Evolutionary conservation across 2,113 vertebrate genomes (phyloP), one percentile per base, ranked within the genome.

Genomic region (Toxotes chatareus): DNA sequence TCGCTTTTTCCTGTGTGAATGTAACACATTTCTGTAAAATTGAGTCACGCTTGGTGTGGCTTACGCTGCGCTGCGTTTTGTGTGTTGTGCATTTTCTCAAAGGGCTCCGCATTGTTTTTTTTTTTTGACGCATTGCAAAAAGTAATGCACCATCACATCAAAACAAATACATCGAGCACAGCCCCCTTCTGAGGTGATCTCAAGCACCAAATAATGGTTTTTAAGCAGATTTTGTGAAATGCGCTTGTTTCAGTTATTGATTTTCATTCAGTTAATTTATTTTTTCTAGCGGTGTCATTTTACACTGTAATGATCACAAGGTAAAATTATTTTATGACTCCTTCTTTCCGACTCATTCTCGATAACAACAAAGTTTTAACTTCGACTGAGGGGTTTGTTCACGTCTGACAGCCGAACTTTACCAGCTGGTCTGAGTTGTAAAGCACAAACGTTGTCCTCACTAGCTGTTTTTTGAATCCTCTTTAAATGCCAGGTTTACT

Each of bases 401-500:
- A 27, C n/a, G 8, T 63, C n/a, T n/a, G 4, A 71, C 5, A 72
- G 56, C 23, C 19, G 36, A 73, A 55, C 56, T 59, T 70, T 46
- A 44, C 40, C 10, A 17, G 23, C 6, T 55, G 32, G 19, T 83
- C 61, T 59, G 4, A 63, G 12, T 56, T 57, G 11, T 47, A 70
- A 73, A 46, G 7, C 49, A 56, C 14, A 38, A 53, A 70, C 65
- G 21, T 6, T 76, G 23, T n/a, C 69, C 38, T 81, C 32, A 32
- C n/a, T 3, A 14, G 67, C 27, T 73, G 74, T n/a, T 68, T 86
- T 82, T 53, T 2, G 1, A 75, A 76, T 74, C 64, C 46, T 67
- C 14, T 76, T 49, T 80, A 31, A 82, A 84, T 34, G 40, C 23
- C 44, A 9, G 11, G 44, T 81, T 86, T 71, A 62, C 64, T 82